A percentile compares a stretch with the other conserved stretches of the same genome.
phyloP scores from a whole-genome alignment of 2,113 vertebrate genomes.

The Oryzias curvinotus region DNA sequence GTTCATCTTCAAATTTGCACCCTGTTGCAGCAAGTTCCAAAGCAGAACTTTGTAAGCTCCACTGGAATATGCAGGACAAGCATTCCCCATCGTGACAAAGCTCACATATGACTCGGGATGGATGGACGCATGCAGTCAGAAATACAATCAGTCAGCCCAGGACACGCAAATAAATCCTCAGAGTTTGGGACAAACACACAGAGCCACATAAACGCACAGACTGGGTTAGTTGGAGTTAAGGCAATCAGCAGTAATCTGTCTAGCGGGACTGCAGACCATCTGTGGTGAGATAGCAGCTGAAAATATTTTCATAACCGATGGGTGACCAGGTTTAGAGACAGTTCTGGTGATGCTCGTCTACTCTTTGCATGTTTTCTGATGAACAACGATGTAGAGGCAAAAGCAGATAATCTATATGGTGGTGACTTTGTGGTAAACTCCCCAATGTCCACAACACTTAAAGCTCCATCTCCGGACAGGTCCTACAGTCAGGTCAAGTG shows the following conservation, averaged over 20 bases:
- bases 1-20: neutral
- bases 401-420: constrained; percentile 31
- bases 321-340: constrained; percentile 16
- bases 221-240: constrained; percentile 48
- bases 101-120: neutral
- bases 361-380: constrained; percentile 50
- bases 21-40: neutral
- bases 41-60: constrained; percentile 4
- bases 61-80: neutral
- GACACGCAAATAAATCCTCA: constrained; percentile 35
- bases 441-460: constrained; percentile 47
- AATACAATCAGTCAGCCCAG: constrained; percentile 32
- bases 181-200: constrained; percentile 40
- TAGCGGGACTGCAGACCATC: constrained; percentile 40
- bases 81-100: constrained; percentile 7
- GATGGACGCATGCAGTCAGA: constrained; percentile 20
- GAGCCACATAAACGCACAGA: constrained; percentile 30
- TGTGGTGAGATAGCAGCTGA: constrained; percentile 44
- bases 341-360: constrained; percentile 26
- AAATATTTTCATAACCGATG: constrained; percentile 53
- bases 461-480: constrained; percentile 19
- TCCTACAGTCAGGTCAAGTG: constrained; percentile 51
- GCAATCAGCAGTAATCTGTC: constrained; percentile 57
- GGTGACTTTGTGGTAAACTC: constrained; percentile 39
- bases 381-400: constrained; percentile 41